These are phyloP conservation scores for Procapra przewalskii DNA, from an alignment of 2,113 vertebrate genomes.

Conservation along the genomic window DNA sequence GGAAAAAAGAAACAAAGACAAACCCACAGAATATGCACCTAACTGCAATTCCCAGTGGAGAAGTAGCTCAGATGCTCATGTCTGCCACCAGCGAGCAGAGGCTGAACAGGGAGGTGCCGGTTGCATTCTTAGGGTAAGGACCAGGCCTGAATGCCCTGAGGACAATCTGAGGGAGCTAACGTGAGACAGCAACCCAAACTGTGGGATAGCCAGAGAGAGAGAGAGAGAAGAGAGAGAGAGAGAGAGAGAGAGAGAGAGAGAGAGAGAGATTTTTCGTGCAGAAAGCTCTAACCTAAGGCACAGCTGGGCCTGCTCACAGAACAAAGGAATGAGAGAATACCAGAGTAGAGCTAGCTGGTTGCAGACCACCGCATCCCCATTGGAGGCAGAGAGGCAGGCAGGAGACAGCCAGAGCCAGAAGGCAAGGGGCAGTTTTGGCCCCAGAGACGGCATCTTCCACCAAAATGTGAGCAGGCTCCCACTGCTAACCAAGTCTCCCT, in stretches of 20 bases:
- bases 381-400: not conserved
- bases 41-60: not conserved
- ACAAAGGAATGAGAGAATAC: not conserved
- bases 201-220: fast-evolving
- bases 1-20: not conserved
- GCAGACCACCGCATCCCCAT: not conserved
- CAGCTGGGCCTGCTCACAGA: not conserved
- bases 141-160: not conserved
- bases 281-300: not conserved
- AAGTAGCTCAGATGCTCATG: not conserved
- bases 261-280: fast-evolving
- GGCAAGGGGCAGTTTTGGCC: not conserved
- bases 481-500: not conserved
- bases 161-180: not conserved
- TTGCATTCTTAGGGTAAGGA: not conserved
- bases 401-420: not conserved
- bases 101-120: not conserved
- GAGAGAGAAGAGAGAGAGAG: not conserved
- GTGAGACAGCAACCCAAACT: not conserved
- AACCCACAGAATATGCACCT: not conserved
- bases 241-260: too few relatives aligned
- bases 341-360: not conserved
- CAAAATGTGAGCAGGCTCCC: not conserved
- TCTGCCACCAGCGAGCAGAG: not conserved
- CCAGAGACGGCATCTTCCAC: not conserved